phyloP scores from a whole-genome alignment of 1,140 invertebrate species.

The Lepidotrigona ventralis region DNA sequence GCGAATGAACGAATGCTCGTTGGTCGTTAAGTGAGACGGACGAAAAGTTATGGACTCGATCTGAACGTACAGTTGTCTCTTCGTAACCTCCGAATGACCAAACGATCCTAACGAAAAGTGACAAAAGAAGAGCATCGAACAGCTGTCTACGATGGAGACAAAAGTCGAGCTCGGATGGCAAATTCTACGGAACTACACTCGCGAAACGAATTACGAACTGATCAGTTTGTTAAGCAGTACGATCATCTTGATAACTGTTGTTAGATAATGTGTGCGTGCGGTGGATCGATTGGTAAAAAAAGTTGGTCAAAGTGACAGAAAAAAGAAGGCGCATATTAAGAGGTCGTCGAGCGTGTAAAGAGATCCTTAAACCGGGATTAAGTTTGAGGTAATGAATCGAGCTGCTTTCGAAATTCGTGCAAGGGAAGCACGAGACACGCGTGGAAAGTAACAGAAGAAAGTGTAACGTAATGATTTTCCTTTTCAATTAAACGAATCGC shows the following conservation, averaged over 20 bases:
- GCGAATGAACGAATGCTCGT: neutral
- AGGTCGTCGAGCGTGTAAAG: neutral
- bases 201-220: neutral
- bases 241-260: slow-evolving; percentile 44
- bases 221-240: neutral
- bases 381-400: neutral
- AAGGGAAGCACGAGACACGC: neutral
- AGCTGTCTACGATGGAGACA: slow-evolving; percentile 37
- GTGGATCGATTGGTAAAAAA: neutral
- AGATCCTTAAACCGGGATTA: neutral
- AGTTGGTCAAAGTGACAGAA: neutral
- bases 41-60: no score
- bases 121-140: neutral
- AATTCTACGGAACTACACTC: neutral
- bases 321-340: neutral
- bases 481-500: neutral
- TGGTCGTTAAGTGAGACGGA: neutral
- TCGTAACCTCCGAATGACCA: no score
- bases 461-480: neutral
- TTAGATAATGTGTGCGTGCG: slow-evolving; percentile 50
- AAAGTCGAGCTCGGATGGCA: neutral
- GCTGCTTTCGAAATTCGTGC: neutral
- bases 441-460: neutral
- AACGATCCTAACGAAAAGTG: slow-evolving; percentile 1
- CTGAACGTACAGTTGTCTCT: no score